Evolutionary conservation across 2,888 invertebrate species (phyloP).

Genomic region (Melipona beecheii): DNA sequence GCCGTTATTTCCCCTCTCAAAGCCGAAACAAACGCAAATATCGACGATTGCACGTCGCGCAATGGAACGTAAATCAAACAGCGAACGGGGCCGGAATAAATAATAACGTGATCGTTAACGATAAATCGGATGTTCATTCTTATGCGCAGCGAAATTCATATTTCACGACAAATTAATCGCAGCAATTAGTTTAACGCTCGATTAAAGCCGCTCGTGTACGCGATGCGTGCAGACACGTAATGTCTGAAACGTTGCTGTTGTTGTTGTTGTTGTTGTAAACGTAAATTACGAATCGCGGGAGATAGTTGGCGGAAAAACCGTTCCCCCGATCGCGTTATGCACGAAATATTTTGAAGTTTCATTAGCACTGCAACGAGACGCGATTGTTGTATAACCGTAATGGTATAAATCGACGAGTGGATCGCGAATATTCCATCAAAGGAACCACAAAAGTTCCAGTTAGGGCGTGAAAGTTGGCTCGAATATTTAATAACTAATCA

Average conservation of each 20-base stretch:
- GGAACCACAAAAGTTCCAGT: too few species aligned
- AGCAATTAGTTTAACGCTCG: conserved; percentile 49
- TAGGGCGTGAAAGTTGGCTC: too few species aligned
- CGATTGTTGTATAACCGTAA: not conserved
- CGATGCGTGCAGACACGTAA: not conserved
- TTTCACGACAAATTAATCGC: conserved; percentile 44
- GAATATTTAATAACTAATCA: too few species aligned
- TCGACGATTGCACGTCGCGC: conserved; percentile 25
- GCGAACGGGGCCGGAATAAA: conserved; percentile 32
- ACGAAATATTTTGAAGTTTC: not conserved
- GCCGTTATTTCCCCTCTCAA: not conserved
- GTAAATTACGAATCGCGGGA: not conserved
- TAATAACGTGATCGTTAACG: conserved; percentile 35
- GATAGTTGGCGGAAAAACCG: not conserved
- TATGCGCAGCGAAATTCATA: conserved; percentile 47
- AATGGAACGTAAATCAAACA: conserved; percentile 26
- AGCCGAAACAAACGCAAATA: conserved; percentile 19
- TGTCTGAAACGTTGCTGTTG: not conserved
- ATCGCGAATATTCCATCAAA: not conserved
- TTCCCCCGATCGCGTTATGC: not conserved
- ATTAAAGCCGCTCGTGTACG: conserved; percentile 19
- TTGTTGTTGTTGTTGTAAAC: not conserved
- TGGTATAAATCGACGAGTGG: not conserved
- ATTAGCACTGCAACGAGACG: not conserved
- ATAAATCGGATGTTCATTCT: conserved; percentile 49